Evolutionary conservation across 2,888 invertebrate species (phyloP), one percentile per base, ranked within the genome.

Genomic region (Troilus luridus): DNA sequence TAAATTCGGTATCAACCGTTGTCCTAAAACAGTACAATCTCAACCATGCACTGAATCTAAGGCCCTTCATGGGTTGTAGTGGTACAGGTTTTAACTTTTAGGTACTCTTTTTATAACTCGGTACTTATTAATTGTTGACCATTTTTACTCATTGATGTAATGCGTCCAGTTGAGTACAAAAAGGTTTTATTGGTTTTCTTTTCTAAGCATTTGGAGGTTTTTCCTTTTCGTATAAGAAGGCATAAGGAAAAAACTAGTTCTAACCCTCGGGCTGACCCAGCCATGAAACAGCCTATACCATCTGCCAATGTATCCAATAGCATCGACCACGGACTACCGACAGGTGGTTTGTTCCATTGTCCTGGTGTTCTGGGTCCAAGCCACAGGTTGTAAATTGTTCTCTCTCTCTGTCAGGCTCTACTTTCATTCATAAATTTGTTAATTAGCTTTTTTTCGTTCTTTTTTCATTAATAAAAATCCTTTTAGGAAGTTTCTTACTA

Each of bases 341-440:
- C 72, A 77, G 72, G 72, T 77, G 72, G 72, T 77, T 77, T 41
- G 27, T 1, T 41, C 72, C 72, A 41, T 77, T 41, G 72, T 77
- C 41, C 72, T 77, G 72, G 27, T 41, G 72, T 77, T 77, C 72
- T 77, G 72, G 27, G 19, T 19, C 41, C 72, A 27, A 77, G 72
- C 72, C 72, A 77, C 72, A 77, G 72, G 72, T 77, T 77, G 72
- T 77, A 19, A 77, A 77, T 77, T 77, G 27, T 41, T 77, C 72
- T 10, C 72, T 27, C 7, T 17, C 72, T 77, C 7, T 17, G 41
- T 77, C 72, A 5, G 19, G 41, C 0, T 19, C 27, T 19, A 7
- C 0, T 14, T 77, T 41, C 72, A 77, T 77, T 77, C 27, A 77
- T 41, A 41, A 41, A 14, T 72, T 72, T 77, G 72, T 7, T 77